Base-by-base conservation (phyloP, 2,888 invertebrate species). In the Acutogordius australiensis region DNA sequence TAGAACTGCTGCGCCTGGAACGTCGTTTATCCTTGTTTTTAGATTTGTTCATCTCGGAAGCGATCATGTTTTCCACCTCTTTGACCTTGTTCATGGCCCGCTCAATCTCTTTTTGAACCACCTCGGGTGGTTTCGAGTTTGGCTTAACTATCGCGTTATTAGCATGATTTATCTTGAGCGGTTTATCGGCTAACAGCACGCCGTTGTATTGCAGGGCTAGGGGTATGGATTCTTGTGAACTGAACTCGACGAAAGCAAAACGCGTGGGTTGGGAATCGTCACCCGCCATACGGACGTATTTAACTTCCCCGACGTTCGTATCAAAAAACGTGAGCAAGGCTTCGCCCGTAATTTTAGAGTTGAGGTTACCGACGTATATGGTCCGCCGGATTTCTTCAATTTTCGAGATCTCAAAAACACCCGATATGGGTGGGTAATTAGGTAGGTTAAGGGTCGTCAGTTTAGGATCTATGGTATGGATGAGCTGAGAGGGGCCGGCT, bases 311-410 rank as follows among this genome's bases (percentile, higher is more conserved):
- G 58, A 68, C 65, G 59, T 65, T 65, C 56, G 63, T 63, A 61
- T 79, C 77, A 69, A 94, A 87, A 70, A 82, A 82, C 62, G 83
- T 81, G 68, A 90, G 78, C n/a, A 94, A 72, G 66, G 86, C 82
- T 63, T 88, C 83, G 2, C 82, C 76, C 2, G 70, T 68, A 21
- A 68, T 65, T 62, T 79, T 74, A 28, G 78, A 71, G 62, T 81
- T 80, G 30, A 87, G 77, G 68, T 88, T 85, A 60, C 82, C 78
- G 1, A 88, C 78, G 61, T 88, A 76, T 4, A 91, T 75, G 0
- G 97, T 99, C 63, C 97, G 77, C 28, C 97, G 78, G 28, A 91
- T 87, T 73, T 97, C 94, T 71, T 99, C 91, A 62, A 90, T 82
- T 71, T 84, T 83, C 63, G 67, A 28, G 64, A 68, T 60, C 68